phyloP scores from a whole-genome alignment of 2,797 vertebrate genomes.

The Morelia viridis region DNA sequence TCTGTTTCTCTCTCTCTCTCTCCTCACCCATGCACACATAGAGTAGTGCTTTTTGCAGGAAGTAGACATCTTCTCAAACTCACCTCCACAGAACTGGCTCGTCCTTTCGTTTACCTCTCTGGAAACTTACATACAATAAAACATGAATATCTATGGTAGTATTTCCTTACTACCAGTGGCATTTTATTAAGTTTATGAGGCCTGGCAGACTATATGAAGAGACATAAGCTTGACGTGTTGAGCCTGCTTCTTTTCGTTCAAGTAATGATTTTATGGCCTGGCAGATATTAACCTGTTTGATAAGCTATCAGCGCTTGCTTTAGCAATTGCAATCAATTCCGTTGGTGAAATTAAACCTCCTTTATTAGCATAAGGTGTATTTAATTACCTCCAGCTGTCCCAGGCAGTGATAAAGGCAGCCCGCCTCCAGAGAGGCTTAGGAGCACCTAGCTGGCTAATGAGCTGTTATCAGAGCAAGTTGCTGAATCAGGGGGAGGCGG shows the following conservation, averaged over 20 bases:
- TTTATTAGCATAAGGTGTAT: conserved; percentile 60
- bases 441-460: conserved; percentile 44
- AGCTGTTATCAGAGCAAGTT: conserved; percentile 61
- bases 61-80: background rate
- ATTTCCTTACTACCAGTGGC: background rate
- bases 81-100: background rate
- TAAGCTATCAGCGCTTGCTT: conserved; percentile 55
- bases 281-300: conserved; percentile 48
- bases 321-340: conserved; percentile 56
- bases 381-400: conserved; percentile 67
- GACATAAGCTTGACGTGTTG: background rate
- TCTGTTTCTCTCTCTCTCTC: too few relatives aligned
- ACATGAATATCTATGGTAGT: background rate
- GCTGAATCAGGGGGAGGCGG: conserved; percentile 36
- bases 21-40: background rate
- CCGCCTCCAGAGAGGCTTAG: background rate
- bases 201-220: background rate
- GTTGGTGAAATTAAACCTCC: conserved; percentile 62
- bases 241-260: conserved; percentile 34
- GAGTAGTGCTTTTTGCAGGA: background rate
- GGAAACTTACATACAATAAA: background rate
- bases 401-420: conserved; percentile 40
- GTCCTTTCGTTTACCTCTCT: background rate
- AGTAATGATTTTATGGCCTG: conserved; percentile 62
- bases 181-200: conserved; percentile 4